A percentile compares a stretch with the other conserved stretches of the same genome.
Evolutionary conservation across 2,113 vertebrate species (phyloP).

Genomic region (Hoplias malabaricus): DNA sequence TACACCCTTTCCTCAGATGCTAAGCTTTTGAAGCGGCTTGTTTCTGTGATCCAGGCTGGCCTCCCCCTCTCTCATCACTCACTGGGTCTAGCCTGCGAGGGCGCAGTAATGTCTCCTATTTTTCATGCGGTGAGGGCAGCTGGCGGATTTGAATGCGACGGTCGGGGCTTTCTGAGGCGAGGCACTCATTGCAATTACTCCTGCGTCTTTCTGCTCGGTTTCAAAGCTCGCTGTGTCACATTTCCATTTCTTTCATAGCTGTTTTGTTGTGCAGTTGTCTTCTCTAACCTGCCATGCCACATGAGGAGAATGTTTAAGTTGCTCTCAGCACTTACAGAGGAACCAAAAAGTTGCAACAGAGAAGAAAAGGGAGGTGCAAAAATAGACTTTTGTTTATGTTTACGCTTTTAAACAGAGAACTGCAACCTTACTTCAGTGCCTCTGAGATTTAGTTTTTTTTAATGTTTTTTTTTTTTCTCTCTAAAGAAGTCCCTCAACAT

Average conservation of each 20-base stretch:
- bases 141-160: not conserved
- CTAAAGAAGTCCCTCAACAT: not conserved
- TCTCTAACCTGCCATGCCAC: not conserved
- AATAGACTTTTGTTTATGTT: not conserved
- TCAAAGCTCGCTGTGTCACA: not conserved
- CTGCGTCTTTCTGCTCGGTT: not conserved
- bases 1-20: not conserved
- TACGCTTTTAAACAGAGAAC: not conserved
- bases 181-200: not conserved
- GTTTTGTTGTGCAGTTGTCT: not conserved
- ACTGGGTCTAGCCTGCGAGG: not conserved
- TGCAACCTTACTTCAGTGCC: not conserved
- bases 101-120: not conserved
- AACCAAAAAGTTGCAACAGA: not conserved
- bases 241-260: slow-evolving; percentile 1
- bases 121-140: not conserved
- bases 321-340: not conserved
- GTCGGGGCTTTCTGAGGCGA: not conserved
- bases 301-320: not conserved
- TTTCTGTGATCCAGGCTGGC: not conserved
- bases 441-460: not conserved
- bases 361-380: not conserved
- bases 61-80: slow-evolving; percentile 1
- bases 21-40: not conserved
- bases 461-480: not conserved